A percentile compares a stretch with the other conserved stretches of the same genome.
These are phyloP conservation scores for Melanophora roralis DNA, from an alignment of 2,888 invertebrate species.

Conservation along the genomic window DNA sequence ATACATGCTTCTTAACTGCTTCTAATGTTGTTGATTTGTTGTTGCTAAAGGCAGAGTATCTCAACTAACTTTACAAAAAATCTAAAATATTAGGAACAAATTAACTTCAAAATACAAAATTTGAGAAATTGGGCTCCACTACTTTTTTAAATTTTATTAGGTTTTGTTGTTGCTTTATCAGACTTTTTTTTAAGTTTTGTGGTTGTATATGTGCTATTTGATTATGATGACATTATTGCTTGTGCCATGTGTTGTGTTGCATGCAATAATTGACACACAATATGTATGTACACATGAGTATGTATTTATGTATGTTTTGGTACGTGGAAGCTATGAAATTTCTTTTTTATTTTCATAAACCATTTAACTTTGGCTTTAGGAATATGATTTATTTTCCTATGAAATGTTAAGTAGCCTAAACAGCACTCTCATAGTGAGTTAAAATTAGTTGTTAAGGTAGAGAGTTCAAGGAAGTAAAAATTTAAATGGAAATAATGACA, in stretches of 20 bases:
- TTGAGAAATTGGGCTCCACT: too few species aligned
- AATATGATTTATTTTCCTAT: conserved; percentile 37
- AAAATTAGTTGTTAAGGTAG: not conserved
- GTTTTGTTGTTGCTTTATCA: too few species aligned
- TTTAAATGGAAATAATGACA: conserved; percentile 27
- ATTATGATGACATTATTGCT: conserved; percentile 58
- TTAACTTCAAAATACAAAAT: too few species aligned
- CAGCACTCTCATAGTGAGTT: not conserved
- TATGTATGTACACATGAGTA: too few species aligned
- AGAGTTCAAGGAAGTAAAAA: conserved; percentile 32
- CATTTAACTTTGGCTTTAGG: conserved; percentile 13
- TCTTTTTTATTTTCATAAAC: not conserved
- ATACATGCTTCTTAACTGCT: too few species aligned
- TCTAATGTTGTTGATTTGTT: too few species aligned
- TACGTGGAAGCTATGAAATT: conserved; percentile 34
- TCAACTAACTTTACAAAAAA: too few species aligned
- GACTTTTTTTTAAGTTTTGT: not conserved
- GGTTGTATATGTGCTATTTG: conserved; percentile 24
- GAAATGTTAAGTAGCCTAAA: conserved; percentile 28
- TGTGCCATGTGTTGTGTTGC: conserved; percentile 55
- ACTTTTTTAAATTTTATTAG: too few species aligned
- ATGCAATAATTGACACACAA: conserved; percentile 57
- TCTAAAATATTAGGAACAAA: too few species aligned
- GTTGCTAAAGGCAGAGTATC: too few species aligned
- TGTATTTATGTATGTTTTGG: too few species aligned